phyloP scores from a whole-genome alignment of 2,797 vertebrate species.

The Rhinella marina region DNA sequence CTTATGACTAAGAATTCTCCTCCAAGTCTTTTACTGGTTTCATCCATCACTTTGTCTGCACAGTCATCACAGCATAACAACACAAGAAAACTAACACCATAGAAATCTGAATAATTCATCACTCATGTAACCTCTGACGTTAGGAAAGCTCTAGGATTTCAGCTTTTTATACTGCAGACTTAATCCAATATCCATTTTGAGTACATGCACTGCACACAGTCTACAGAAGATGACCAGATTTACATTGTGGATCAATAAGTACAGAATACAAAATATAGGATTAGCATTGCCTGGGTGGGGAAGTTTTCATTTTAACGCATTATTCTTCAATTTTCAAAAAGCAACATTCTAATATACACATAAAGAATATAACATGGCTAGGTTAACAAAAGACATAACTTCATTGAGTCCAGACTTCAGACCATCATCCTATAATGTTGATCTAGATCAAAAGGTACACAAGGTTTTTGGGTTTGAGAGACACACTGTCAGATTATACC shows the following conservation, averaged over 20 bases:
- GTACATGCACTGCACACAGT: neutral
- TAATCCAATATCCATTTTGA: conserved; percentile 32
- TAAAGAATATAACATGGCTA: no score
- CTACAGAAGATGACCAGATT: conserved; percentile 3
- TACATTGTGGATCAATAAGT: neutral
- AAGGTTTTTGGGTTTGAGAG: no score
- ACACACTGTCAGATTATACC: no score
- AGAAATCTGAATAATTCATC: conserved; percentile 67
- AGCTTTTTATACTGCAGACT: conserved; percentile 29
- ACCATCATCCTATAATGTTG: no score
- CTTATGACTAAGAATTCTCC: conserved; percentile 65
- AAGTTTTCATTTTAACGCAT: neutral
- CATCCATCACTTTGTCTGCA: conserved; percentile 65
- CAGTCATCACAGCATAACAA: conserved; percentile 52
- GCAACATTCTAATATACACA: neutral
- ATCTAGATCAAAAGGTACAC: no score
- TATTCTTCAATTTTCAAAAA: neutral
- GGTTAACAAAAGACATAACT: no score
- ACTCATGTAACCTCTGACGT: conserved; percentile 35
- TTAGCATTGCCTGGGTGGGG: neutral
- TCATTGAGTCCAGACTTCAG: no score
- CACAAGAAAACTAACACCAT: conserved; percentile 64
- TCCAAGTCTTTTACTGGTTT: conserved; percentile 63
- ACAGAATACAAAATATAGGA: neutral
- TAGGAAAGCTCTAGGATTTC: conserved; percentile 17